A percentile compares a stretch with the other conserved stretches of the same genome.
Evolutionary conservation across 2,888 invertebrate genomes (phyloP).

Genomic region (Laspeyria flexula): DNA sequence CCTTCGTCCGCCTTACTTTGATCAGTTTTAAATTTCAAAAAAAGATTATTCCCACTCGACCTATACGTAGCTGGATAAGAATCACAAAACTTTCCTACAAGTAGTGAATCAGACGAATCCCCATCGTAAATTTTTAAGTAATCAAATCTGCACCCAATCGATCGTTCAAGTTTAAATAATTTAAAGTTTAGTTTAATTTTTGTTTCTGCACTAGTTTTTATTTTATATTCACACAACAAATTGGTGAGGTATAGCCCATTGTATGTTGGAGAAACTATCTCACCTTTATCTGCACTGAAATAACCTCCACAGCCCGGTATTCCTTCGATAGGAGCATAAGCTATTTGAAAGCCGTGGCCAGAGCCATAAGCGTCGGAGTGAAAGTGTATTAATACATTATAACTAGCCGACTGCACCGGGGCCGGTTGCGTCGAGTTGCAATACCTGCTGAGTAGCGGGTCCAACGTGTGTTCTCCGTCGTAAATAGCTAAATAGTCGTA

Average conservation of each 20-base stretch:
- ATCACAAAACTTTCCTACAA: slow-evolving; percentile 93
- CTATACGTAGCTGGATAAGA: slow-evolving; percentile 84
- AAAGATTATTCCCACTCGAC: slow-evolving; percentile 87
- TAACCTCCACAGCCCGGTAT: slow-evolving; percentile 94
- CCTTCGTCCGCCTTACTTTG: slow-evolving; percentile 59
- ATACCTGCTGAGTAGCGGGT: slow-evolving; percentile 87
- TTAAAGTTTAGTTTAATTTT: slow-evolving; percentile 88
- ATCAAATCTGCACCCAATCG: slow-evolving; percentile 87
- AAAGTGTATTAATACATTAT: slow-evolving; percentile 89
- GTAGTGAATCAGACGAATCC: slow-evolving; percentile 83
- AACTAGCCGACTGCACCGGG: slow-evolving; percentile 89
- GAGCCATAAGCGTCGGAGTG: slow-evolving; percentile 90
- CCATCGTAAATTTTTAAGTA: slow-evolving; percentile 89
- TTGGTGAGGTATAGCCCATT: slow-evolving; percentile 85
- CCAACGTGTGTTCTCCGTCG: slow-evolving; percentile 80
- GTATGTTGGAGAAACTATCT: slow-evolving; percentile 88
- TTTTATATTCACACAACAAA: slow-evolving; percentile 92
- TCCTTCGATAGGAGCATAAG: slow-evolving; percentile 90
- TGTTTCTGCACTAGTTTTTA: slow-evolving; percentile 87
- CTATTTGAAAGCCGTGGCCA: slow-evolving; percentile 94
- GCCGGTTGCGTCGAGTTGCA: slow-evolving; percentile 92
- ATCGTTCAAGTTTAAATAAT: slow-evolving; percentile 88
- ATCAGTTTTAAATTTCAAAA: slow-evolving; percentile 83
- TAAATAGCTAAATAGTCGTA: slow-evolving; percentile 91
- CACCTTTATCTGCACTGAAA: slow-evolving; percentile 87